Evolutionary conservation across 2,888 invertebrate species (phyloP).

Genomic region (Apodemia mormo): DNA sequence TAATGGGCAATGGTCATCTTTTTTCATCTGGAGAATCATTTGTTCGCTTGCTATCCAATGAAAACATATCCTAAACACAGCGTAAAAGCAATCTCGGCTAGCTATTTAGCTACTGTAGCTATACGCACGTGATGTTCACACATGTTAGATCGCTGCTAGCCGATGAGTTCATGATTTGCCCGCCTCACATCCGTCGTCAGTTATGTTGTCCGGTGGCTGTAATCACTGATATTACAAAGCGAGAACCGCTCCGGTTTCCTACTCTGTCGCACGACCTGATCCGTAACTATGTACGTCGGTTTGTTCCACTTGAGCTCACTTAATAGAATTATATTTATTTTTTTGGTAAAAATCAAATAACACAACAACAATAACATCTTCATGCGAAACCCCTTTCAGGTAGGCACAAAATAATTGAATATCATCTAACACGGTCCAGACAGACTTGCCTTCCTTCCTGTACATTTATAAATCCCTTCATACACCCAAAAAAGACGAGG

Average conservation of each 20-base stretch:
- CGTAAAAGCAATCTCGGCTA: background rate
- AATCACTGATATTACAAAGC: slow-evolving; percentile 58
- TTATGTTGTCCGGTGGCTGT: slow-evolving; percentile 41
- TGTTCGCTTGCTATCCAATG: no score
- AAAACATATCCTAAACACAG: background rate
- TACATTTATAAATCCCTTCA: no score
- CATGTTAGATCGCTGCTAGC: background rate
- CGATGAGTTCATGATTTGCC: background rate
- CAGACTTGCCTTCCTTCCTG: no score
- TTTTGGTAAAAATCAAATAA: no score
- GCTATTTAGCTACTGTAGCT: background rate
- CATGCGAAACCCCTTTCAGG: no score
- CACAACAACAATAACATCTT: no score
- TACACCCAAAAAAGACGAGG: no score
- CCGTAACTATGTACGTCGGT: slow-evolving; percentile 31
- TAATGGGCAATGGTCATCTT: no score
- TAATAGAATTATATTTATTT: background rate
- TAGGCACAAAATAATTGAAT: no score
- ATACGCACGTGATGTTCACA: slow-evolving; percentile 1
- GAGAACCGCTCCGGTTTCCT: slow-evolving; percentile 47
- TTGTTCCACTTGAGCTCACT: slow-evolving; percentile 15
- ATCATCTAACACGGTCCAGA: no score
- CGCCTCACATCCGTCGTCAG: slow-evolving; percentile 4
- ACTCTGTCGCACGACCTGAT: slow-evolving; percentile 39
- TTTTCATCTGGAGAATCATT: no score